These are phyloP conservation scores for Ondatra zibethicus DNA, from an alignment of 2,113 vertebrate species.

Conservation along the genomic window DNA sequence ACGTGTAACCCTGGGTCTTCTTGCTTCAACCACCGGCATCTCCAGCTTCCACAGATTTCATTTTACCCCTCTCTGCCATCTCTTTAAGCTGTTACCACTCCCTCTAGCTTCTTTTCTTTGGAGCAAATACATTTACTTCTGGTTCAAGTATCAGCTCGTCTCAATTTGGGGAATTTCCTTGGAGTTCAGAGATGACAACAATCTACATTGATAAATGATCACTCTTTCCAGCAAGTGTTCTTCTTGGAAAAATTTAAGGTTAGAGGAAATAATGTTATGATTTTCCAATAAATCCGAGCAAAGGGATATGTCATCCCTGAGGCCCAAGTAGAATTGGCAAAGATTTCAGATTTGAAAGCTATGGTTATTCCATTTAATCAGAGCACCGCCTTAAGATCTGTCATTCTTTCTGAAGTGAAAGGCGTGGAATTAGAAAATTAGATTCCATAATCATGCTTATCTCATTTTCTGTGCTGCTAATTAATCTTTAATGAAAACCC, in stretches of 20 bases:
- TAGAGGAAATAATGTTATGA: slow-evolving; percentile 36
- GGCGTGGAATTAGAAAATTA: not conserved
- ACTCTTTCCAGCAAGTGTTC: slow-evolving; percentile 63
- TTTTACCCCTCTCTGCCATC: not conserved
- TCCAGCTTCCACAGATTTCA: not conserved
- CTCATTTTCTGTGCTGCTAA: not conserved
- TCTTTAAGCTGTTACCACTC: not conserved
- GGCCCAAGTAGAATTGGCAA: not conserved
- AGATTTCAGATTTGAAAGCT: slow-evolving; percentile 60
- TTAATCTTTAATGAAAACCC: slow-evolving; percentile 51
- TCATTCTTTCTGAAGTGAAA: slow-evolving; percentile 49
- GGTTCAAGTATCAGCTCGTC: slow-evolving; percentile 44
- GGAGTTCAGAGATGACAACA: slow-evolving; percentile 47
- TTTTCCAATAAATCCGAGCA: slow-evolving; percentile 58
- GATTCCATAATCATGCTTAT: not conserved
- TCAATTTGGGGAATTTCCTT: slow-evolving; percentile 61
- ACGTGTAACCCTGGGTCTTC: not conserved
- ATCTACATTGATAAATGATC: slow-evolving; percentile 41
- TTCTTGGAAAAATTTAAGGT: slow-evolving; percentile 41
- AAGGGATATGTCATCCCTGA: slow-evolving; percentile 19
- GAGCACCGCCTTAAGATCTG: not conserved
- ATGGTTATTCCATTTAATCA: slow-evolving; percentile 50
- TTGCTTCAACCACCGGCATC: not conserved
- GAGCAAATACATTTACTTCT: slow-evolving; percentile 4
- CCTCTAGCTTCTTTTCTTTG: not conserved